phyloP scores from a whole-genome alignment of 2,797 vertebrate genomes.

The Petrocephalus schoutedeni region DNA sequence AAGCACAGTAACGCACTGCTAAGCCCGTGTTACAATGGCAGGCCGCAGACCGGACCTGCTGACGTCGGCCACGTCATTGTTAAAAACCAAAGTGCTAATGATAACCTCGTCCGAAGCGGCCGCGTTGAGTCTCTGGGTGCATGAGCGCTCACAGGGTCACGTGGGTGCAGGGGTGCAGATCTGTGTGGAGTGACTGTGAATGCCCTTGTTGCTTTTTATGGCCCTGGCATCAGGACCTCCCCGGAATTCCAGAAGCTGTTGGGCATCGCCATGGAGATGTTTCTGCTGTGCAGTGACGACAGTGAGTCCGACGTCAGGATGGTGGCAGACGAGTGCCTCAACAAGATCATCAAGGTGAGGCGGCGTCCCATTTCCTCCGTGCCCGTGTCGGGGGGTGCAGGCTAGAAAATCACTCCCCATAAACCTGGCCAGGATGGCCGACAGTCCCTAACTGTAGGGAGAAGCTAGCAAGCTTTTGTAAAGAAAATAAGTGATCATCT shows the following conservation, averaged over 20 bases:
- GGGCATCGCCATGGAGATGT: conserved; percentile 98
- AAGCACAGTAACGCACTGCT: background rate
- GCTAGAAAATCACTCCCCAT: background rate
- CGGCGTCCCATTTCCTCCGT: background rate
- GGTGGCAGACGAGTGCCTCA: conserved; percentile 98
- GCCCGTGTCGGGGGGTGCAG: background rate
- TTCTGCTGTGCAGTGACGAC: conserved; percentile 92
- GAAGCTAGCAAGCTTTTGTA: background rate
- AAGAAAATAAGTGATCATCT: background rate
- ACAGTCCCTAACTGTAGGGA: background rate
- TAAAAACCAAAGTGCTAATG: background rate
- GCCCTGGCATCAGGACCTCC: conserved; percentile 74
- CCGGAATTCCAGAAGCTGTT: conserved; percentile 96
- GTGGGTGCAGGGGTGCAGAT: background rate
- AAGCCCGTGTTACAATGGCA: background rate
- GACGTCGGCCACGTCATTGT: background rate
- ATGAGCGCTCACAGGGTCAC: background rate
- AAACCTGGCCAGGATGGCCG: background rate
- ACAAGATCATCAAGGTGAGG: conserved; percentile 97
- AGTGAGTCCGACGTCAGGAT: conserved; percentile 92
- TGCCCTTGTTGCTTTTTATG: conserved; percentile 25
- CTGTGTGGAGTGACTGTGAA: conserved; percentile 27
- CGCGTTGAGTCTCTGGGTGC: background rate
- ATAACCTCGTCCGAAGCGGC: background rate
- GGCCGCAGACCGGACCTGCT: conserved; percentile 16